Evolutionary conservation across 2,888 invertebrate genomes (phyloP).

Genomic region (Candidula unifasciata): DNA sequence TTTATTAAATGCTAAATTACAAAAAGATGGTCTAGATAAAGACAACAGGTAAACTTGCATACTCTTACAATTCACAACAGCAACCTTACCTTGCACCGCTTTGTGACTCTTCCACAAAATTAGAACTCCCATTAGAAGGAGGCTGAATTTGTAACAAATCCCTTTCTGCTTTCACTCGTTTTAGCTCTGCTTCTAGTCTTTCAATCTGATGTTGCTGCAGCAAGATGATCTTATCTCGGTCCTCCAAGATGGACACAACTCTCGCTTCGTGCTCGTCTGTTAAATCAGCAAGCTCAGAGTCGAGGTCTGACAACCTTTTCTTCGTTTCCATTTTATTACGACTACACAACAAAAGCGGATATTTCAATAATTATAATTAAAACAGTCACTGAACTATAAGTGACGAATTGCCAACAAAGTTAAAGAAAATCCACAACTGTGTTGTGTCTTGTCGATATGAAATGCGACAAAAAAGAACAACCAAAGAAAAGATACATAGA

Average conservation of each 20-base stretch:
- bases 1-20: no score
- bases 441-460: no score
- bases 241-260: conserved; percentile 48
- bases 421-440: no score
- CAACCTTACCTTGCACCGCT: background rate
- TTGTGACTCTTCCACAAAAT: background rate
- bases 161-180: conserved; percentile 44
- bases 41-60: background rate
- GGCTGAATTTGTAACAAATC: conserved; percentile 41
- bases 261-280: conserved; percentile 20
- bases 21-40: background rate
- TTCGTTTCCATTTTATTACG: conserved; percentile 26
- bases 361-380: no score
- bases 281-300: conserved; percentile 19
- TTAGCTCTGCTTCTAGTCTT: conserved; percentile 47
- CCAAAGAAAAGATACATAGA: no score
- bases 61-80: background rate
- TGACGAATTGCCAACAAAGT: no score
- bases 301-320: conserved; percentile 38
- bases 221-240: conserved; percentile 53
- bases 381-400: background rate
- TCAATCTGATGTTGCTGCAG: conserved; percentile 51
- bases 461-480: no score
- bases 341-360: background rate
- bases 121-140: background rate